Base-by-base conservation (phyloP, 1,140 invertebrate species). In the Cepaea nemoralis region DNA sequence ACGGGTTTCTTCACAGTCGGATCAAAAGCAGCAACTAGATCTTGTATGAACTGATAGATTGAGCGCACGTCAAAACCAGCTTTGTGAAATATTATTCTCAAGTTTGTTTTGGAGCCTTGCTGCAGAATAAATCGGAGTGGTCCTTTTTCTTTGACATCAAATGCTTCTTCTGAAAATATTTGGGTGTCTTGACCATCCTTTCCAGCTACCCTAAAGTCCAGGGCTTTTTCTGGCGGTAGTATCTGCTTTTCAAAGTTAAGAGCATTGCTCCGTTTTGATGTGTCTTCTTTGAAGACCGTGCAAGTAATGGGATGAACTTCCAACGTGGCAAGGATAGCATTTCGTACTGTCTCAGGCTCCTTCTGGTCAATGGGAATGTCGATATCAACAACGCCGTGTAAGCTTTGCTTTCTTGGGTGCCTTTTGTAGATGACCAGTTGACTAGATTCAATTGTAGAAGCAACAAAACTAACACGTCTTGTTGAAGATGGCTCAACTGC, bases 111-210 rank as follows among this genome's bases (percentile, higher is more conserved):
- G 0, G 35, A 31, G 66, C 80, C 79, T 24, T 77, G 37, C 0
- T 50, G 48, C 39, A 82, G 78, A 55, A 83, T 69, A 67, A 85
- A 81, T n/a, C 84, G n/a, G 19, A 85, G 37, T 50, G 82, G 80
- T 0, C 80, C 77, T 31, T 79, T 45, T 45, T 59, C 63, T n/a
- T 83, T 67, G 12, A 81, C 63, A 22, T 85, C 50, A 33, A 83
- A 85, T 8, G 48, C 40, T 73, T 83, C 80, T 40, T 70, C 75
- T 24, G 80, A 81, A 27, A 76, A 63, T 10, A 48, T 33, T 40
- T 71, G 48, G 16, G 79, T 12, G 6, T 77, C 67, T 1, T 82
- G 71, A 22, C 27, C 31, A 27, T 79, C 42, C 0, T 59, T 63
- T 10, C 33, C n/a, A 0, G 77, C 27, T 24, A 83, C 66, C 24